Evolutionary conservation across 1,140 invertebrate species (phyloP).

Genomic region (Pogonomyrmex californicus): DNA sequence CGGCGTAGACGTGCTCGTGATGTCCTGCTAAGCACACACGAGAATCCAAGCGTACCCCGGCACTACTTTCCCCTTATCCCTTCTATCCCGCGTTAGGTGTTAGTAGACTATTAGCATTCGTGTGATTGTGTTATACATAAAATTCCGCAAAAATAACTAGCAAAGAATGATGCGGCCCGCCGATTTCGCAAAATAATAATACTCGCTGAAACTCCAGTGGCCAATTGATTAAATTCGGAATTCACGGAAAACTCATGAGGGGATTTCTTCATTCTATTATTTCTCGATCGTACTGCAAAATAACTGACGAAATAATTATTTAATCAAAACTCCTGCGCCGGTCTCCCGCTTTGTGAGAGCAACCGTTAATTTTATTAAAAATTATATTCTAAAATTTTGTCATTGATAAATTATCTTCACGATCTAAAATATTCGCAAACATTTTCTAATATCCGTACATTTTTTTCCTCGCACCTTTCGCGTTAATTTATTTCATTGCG

Average conservation of each 20-base stretch:
- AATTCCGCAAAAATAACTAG: background rate
- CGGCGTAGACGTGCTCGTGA: slow-evolving; percentile 81
- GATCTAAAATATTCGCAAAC: background rate
- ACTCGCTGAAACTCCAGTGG: background rate
- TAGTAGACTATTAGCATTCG: slow-evolving; percentile 25
- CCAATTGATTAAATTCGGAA: background rate
- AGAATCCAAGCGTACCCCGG: slow-evolving; percentile 74
- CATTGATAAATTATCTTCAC: background rate
- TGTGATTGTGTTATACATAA: background rate
- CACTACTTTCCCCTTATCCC: background rate
- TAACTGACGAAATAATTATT: background rate
- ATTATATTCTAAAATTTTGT: background rate
- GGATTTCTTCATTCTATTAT: background rate
- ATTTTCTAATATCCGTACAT: background rate
- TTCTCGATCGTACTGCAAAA: background rate
- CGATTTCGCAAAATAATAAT: background rate
- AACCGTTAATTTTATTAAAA: background rate
- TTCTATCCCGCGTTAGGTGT: background rate
- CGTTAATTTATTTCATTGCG: background rate
- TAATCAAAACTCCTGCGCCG: background rate
- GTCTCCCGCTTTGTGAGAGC: background rate
- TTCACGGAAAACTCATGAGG: background rate
- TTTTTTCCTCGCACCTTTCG: background rate
- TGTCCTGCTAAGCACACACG: slow-evolving; percentile 82
- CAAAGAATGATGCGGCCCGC: background rate